phyloP scores from a whole-genome alignment of 1,140 invertebrate species.

The Helicorthomorpha holstii region DNA sequence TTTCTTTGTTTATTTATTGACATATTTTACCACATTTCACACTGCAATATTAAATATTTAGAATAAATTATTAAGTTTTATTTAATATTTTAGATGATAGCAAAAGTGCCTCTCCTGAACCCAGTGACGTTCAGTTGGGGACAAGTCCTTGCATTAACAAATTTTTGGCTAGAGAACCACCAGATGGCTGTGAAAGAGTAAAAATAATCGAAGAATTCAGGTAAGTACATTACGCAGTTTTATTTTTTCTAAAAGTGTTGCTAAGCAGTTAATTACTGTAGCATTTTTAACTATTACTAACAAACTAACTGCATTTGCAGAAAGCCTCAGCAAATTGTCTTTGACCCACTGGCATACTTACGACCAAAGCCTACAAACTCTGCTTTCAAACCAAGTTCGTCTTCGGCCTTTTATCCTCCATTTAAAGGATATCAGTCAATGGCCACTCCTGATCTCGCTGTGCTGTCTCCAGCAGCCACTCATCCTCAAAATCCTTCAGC shows the following conservation, averaged over 20 bases:
- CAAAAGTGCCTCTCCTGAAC: conserved; percentile 13
- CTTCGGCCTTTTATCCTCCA: background rate
- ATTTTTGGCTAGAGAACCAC: conserved; percentile 65
- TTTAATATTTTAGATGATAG: conserved; percentile 8
- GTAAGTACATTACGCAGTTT: conserved; percentile 26
- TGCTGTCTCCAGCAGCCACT: background rate
- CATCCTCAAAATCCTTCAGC: background rate
- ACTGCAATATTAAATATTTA: background rate
- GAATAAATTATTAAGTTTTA: background rate
- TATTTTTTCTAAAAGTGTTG: too few species aligned
- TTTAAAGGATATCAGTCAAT: background rate
- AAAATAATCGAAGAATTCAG: conserved; percentile 45
- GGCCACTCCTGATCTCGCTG: background rate
- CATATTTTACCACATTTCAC: background rate
- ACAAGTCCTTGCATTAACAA: conserved; percentile 66
- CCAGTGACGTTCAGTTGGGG: conserved; percentile 27
- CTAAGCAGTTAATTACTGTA: too few species aligned
- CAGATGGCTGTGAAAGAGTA: conserved; percentile 69
- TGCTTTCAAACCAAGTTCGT: background rate
- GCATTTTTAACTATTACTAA: too few species aligned
- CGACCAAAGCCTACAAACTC: background rate
- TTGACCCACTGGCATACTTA: background rate
- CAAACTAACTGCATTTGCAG: background rate
- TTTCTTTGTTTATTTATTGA: background rate
- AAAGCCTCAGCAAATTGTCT: background rate